Evolutionary conservation across 2,888 invertebrate species (phyloP), one percentile per base, ranked within the genome.

Genomic region (Caprella mutica): DNA sequence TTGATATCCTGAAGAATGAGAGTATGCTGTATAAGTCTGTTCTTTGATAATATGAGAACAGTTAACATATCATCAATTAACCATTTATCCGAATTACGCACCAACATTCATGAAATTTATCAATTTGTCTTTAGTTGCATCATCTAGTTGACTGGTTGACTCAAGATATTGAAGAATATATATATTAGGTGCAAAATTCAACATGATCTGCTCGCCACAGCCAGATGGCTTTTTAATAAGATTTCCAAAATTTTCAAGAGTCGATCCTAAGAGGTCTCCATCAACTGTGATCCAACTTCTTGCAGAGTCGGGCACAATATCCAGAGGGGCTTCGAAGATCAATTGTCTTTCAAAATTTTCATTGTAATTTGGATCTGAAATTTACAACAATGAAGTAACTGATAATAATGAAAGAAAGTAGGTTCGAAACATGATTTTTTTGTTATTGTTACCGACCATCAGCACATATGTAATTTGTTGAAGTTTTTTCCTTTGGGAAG

Each of bases 1-100:
- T 68, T 86, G 86, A 68, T 85, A 87, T 2, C 88, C 88, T 80
- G 72, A 17, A 2, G n/a, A n/a, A n/a, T n/a, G n/a, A n/a, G n/a
- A n/a, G n/a, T n/a, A n/a, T n/a, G n/a, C n/a, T n/a, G n/a, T n/a
- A n/a, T n/a, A n/a, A n/a, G n/a, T n/a, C n/a, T n/a, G n/a, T n/a
- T n/a, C n/a, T n/a, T n/a, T n/a, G n/a, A n/a, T n/a, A n/a, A n/a
- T n/a, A n/a, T n/a, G n/a, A n/a, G n/a, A n/a, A n/a, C n/a, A n/a
- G n/a, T n/a, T n/a, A n/a, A n/a, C n/a, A n/a, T n/a, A n/a, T n/a
- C n/a, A n/a, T n/a, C n/a, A n/a, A n/a, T n/a, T n/a, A n/a, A n/a
- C n/a, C n/a, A n/a, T n/a, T n/a, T n/a, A n/a, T n/a, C n/a, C n/a
- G n/a, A n/a, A n/a, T n/a, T n/a, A n/a, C 54, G 58, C 63, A 80